Base-by-base conservation (phyloP, 37 sponge, comb jelly and placozoan species). In the Beroe forskalii region DNA sequence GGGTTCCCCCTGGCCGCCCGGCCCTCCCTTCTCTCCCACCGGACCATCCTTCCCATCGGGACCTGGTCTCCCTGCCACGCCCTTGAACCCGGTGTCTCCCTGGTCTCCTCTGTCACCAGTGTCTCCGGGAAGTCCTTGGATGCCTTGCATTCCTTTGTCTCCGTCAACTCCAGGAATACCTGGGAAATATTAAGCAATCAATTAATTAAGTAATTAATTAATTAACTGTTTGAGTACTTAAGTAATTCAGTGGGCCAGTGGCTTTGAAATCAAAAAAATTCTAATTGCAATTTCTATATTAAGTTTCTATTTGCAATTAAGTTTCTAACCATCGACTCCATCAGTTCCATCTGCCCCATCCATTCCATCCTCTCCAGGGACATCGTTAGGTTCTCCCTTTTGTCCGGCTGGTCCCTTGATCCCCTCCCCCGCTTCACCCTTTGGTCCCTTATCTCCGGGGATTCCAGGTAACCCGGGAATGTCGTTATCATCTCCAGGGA, bases 161-260 rank as follows among this genome's bases (percentile, higher is more conserved):
- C 89, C 89, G 43, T 55, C 66, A 23, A 30, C 66, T 63, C 66
- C 66, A 63, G 66, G 66, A 20, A n/a, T 63, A 3, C 66, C 66
- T 28, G 66, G 66, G n/a, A n/a, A n/a, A n/a, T n/a, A n/a, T n/a
- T n/a, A n/a, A n/a, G n/a, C n/a, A n/a, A n/a, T n/a, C n/a, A n/a
- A n/a, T n/a, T n/a, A n/a, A n/a, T n/a, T n/a, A n/a, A n/a, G n/a
- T n/a, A n/a, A n/a, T n/a, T n/a, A n/a, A n/a, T n/a, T n/a, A n/a
- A n/a, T n/a, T n/a, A n/a, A n/a, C n/a, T n/a, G n/a, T n/a, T n/a
- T n/a, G n/a, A n/a, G n/a, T n/a, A n/a, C n/a, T n/a, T n/a, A n/a
- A n/a, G n/a, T n/a, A n/a, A n/a, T n/a, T n/a, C n/a, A n/a, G n/a
- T n/a, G n/a, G n/a, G n/a, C n/a, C n/a, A n/a, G n/a, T n/a, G n/a